Conservation (phyloP, 2,888 invertebrate genomes). For the Dysmachus trigonus region DNA sequence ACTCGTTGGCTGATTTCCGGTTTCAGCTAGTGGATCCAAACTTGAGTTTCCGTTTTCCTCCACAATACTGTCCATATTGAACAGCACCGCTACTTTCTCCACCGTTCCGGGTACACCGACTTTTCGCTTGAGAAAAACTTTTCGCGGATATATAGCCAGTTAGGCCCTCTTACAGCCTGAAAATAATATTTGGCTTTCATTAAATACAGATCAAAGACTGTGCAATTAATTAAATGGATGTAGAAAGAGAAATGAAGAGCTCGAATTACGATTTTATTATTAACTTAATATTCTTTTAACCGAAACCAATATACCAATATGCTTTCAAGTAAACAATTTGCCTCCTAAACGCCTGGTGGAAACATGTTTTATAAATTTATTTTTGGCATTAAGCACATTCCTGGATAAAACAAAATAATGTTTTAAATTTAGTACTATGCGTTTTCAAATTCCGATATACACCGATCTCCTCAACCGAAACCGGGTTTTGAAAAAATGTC, state of each 20-base stretch:
- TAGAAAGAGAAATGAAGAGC: background rate
- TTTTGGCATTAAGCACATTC: no score
- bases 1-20: constrained; percentile 63
- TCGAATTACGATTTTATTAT: background rate
- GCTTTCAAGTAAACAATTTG: no score
- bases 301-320: no score
- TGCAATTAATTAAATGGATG: background rate
- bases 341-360: no score
- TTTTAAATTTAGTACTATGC: no score
- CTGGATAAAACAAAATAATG: no score
- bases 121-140: background rate
- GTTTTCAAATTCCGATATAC: no score
- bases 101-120: background rate
- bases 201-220: background rate
- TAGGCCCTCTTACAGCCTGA: background rate
- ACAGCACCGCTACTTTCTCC: constrained; percentile 72
- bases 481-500: no score
- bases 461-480: no score
- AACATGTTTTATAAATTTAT: no score
- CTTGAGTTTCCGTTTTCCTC: constrained; percentile 82
- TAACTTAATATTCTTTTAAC: no score
- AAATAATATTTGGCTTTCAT: background rate
- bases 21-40: constrained; percentile 68
- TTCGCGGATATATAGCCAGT: background rate
- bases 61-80: constrained; percentile 87